These are phyloP conservation scores for Mionectes olivaceus DNA, from an alignment of 2,797 vertebrate genomes.

Conservation along the genomic window DNA sequence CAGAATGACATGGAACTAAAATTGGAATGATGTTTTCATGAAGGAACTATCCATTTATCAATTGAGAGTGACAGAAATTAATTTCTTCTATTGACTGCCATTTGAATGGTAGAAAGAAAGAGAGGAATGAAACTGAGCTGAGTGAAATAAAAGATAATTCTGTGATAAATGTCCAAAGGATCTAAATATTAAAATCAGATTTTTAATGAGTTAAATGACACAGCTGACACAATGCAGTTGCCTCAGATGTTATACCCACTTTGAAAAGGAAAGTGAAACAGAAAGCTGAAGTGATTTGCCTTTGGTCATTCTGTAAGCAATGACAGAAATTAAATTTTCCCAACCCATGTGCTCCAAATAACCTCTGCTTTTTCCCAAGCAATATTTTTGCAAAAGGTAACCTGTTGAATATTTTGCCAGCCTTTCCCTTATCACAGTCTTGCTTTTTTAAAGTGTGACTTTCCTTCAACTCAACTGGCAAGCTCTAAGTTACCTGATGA, in stretches of 20 bases:
- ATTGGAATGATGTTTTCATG: background rate
- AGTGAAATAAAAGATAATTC: background rate
- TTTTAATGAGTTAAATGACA: background rate
- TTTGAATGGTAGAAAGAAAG: background rate
- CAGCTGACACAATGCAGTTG: background rate
- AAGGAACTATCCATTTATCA: background rate
- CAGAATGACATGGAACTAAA: background rate
- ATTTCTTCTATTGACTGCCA: conserved; percentile 5
- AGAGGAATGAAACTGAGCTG: background rate
- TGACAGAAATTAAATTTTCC: background rate
- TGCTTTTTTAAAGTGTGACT: conserved; percentile 13
- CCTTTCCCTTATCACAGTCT: background rate
- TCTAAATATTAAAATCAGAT: background rate
- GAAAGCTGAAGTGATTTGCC: background rate
- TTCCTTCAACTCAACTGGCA: conserved; percentile 8
- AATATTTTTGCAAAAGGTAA: background rate
- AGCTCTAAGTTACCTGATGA: conserved; percentile 26
- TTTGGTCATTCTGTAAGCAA: background rate
- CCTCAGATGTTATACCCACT: background rate
- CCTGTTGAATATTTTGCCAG: conserved; percentile 20
- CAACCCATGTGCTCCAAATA: background rate
- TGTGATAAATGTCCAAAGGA: background rate
- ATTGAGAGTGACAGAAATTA: background rate
- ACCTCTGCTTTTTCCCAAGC: background rate
- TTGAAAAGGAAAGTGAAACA: background rate